Base-by-base conservation (phyloP, 2,888 invertebrate species). In the Campoplex nolae region DNA sequence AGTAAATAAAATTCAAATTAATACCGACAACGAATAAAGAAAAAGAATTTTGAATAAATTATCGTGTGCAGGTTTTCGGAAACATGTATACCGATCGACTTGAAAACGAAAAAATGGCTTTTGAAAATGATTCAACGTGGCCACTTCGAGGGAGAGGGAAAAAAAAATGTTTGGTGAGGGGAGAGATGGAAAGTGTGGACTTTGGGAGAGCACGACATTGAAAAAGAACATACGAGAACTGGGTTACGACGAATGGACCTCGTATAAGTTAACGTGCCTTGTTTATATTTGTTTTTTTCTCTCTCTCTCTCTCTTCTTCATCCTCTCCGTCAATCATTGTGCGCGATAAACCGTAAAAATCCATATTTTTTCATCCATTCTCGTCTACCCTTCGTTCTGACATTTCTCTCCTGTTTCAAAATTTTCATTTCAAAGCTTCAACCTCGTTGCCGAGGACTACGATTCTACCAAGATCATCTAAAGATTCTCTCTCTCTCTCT, bases 241-340 rank as follows among this genome's bases (percentile, higher is more conserved):
- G 58, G 56, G 70, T 51, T 78, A 78, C 32, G 82, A 78, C 74
- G 76, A 74, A 82, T 62, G 70, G 78, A 85, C 73, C 68, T 65
- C 75, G 79, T 68, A 83, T 76, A 82, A 83, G 71, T 86, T 80
- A 79, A 80, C 71, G 83, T 76, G 86, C 83, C 76, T 80, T 58
- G 67, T 73, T 65, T 42, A 65, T 32, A 28, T 56, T 45, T 51
- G 8, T 13, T n/a, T 71, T 54, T 32, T 71, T 23, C n/a, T 51
- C 16, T 18, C n/a, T 70, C 6, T 48, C 13, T 11, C 38, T 18
- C 51, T 51, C 51, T 48, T 51, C 18, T 51, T 51, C 32, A 62
- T 62, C 62, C 16, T 62, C 62, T 18, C 68, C 23, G 58, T 71
- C 58, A 16, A 73, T 51, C 75, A 81, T 79, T 85, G 84, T 81